A percentile compares a stretch with the other conserved stretches of the same genome.
Conservation (phyloP, 2,113 vertebrate species). For the Agelaius phoeniceus region DNA sequence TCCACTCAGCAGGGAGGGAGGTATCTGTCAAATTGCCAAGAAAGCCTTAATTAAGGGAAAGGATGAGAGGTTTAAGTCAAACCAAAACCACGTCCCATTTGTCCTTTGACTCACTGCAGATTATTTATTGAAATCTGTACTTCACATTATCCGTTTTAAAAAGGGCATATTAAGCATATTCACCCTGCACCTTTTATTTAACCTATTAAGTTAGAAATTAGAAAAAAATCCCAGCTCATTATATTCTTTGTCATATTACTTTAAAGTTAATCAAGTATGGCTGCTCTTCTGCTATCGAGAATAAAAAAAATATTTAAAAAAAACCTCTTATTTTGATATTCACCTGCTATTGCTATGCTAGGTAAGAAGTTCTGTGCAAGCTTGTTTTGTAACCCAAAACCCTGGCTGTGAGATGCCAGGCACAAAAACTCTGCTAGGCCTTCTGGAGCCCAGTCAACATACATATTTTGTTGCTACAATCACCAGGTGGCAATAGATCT, state of each 20-base stretch:
- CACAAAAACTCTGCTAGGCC: neutral
- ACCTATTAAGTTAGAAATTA: neutral
- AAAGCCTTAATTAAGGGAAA: neutral
- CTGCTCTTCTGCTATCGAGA: neutral
- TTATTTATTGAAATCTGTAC: neutral
- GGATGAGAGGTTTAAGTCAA: neutral
- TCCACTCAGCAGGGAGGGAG: neutral
- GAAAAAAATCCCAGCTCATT: neutral
- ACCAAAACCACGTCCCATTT: neutral
- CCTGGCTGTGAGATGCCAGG: neutral
- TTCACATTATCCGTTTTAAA: neutral
- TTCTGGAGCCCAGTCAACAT: neutral
- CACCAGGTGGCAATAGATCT: neutral
- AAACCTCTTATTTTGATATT: neutral
- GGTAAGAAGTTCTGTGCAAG: neutral
- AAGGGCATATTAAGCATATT: neutral
- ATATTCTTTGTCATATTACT: neutral
- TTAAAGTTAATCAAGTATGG: neutral
- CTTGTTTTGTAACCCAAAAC: neutral
- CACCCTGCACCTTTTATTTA: neutral
- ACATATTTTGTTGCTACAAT: neutral
- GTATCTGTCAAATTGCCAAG: neutral
- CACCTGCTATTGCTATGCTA: neutral
- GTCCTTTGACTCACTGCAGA: neutral
- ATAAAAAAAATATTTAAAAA: neutral